These are phyloP conservation scores for Sepioteuthis lessoniana DNA, from an alignment of 2,888 invertebrate genomes.

Conservation along the genomic window DNA sequence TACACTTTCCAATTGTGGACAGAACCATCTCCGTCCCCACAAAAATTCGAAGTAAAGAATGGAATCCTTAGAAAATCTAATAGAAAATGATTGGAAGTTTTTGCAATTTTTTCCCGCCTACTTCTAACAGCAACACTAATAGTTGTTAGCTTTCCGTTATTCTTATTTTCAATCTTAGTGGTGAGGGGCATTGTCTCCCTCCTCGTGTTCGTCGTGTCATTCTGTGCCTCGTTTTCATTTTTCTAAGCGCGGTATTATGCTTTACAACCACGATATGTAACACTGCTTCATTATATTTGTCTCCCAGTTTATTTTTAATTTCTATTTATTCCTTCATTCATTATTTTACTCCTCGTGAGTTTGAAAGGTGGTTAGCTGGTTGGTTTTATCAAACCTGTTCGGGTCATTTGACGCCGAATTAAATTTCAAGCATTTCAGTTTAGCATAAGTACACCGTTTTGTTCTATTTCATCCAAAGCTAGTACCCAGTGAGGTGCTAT, in stretches of 20 bases:
- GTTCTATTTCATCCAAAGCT: too few species aligned
- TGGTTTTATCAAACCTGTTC: too few species aligned
- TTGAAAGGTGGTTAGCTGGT: too few species aligned
- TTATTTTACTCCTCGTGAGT: too few species aligned
- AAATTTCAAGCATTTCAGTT: too few species aligned
- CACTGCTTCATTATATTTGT: too few species aligned
- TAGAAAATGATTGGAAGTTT: slow-evolving; percentile 13
- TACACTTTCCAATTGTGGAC: background rate
- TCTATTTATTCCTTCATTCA: too few species aligned
- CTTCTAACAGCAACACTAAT: background rate
- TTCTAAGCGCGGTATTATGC: too few species aligned
- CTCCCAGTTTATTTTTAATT: too few species aligned
- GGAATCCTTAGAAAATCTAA: background rate
- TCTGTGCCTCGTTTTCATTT: background rate
- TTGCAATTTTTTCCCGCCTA: background rate
- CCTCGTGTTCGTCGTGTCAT: background rate
- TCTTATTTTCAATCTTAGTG: background rate
- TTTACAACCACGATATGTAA: background rate
- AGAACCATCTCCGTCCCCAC: background rate
- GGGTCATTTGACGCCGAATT: too few species aligned
- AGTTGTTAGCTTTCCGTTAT: background rate
- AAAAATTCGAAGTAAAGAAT: background rate
- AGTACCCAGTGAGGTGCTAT: too few species aligned
- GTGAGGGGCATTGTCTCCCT: background rate
- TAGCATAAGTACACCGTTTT: too few species aligned